Base-by-base conservation (phyloP, 2,113 vertebrate genomes). In the Hyperoodon ampullatus region DNA sequence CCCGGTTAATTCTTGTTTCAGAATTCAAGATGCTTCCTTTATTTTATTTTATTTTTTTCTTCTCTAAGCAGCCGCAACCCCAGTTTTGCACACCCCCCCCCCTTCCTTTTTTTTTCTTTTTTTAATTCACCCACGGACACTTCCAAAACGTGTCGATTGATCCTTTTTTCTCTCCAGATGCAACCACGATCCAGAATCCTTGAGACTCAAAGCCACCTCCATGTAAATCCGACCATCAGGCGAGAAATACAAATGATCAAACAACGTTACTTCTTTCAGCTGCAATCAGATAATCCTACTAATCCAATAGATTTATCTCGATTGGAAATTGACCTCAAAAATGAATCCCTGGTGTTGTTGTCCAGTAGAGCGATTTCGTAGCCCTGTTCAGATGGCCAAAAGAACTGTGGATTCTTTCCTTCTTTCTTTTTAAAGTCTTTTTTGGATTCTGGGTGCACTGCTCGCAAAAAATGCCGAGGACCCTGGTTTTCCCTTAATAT, bases 241-340 rank as follows among this genome's bases (percentile, higher is more conserved):
- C 98, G 98, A 98, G 98, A 98, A 98, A 98, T 78, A 96, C 97
- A 98, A 98, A 98, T 88, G 98, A 98, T 98, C 98, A 97, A 97
- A 98, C 96, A 83, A 85, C 98, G 98, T 98, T 98, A 98, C 98
- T 99, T 98, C 98, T 98, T 98, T 98, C 98, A 98, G 98, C 98
- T 98, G 98, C 98, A 96, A 98, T 98, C 98, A 98, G 98, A 99
- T 99, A 99, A 98, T 98, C 98, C 98, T 95, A 97, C 98, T 99
- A 99, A 99, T 99, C 99, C 99, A 98, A 98, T 95, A 98, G 96
- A 97, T 98, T 98, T 98, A 98, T 99, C 98, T 98, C 98, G 98
- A 98, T 98, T 96, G 98, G 97, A 98, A 99, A 98, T 97, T 98
- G 98, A 98, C 98, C 98, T 98, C 97, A 98, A 97, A 98, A 97